Evolutionary conservation across 2,888 invertebrate species (phyloP), one percentile per base, ranked within the genome.

Genomic region (Macropis europaea): DNA sequence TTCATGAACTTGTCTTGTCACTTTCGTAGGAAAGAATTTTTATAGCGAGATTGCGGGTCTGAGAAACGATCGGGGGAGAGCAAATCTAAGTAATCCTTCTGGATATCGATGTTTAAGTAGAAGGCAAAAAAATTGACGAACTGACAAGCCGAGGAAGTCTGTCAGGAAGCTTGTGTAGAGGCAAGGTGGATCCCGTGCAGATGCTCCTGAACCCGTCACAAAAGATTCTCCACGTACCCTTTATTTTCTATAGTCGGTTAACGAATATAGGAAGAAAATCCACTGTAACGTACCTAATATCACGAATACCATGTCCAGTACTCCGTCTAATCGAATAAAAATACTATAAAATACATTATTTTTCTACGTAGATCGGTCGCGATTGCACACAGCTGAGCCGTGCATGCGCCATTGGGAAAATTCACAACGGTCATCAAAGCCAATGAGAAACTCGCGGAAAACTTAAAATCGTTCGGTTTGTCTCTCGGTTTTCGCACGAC

Each of bases 351-450:
- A 83, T 81, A 75, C 84, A 86, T 86, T 81, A 78, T 82, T 77
- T 68, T 76, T 71, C 74, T 74, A 77, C 81, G 78, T 70, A 79
- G 79, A 82, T 70, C 67, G 69, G 57, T 76, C 73, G 77, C 78
- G 80, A 75, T 67, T 62, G 77, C 80, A 84, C 86, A 87, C 88
- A 88, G 88, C 89, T 88, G 88, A 89, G 88, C 85, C 82, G 87
- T 87, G 85, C 83, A 81, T 86, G 86, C 88, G 88, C 89, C 88
- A 89, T 88, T 89, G 84, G 79, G 81, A 80, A 84, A 84, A 86
- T 81, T 73, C 70, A 81, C 86, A 77, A 79, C 83, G 81, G 69
- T 75, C 72, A 71, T 82, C 82, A 75, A 82, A 72, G 54, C 57
- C 59, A 61, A 48, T 43, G 54, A 71, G 40, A 69, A 72, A 61